Evolutionary conservation across 2,113 vertebrate genomes (phyloP).

Genomic region (Gnathonemus longibarbis): DNA sequence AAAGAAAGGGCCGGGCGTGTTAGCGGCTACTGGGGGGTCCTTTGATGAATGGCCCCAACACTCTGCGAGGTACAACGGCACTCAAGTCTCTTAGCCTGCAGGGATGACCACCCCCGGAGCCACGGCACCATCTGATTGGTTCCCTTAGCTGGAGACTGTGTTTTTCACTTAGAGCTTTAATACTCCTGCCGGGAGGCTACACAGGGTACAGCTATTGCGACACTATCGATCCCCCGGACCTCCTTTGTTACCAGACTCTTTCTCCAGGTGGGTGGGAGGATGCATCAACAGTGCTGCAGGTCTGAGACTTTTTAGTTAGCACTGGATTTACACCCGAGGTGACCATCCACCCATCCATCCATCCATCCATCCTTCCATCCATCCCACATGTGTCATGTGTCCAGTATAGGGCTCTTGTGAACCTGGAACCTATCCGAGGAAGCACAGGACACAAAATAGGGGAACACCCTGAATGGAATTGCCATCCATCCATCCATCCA

Average conservation of each 20-base stretch:
- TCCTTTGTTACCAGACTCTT: background rate
- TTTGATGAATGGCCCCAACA: background rate
- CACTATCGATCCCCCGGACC: background rate
- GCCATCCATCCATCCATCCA: background rate
- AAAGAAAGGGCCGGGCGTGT: too few species aligned
- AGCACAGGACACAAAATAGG: background rate
- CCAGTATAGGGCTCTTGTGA: background rate
- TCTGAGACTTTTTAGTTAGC: background rate
- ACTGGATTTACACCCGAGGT: background rate
- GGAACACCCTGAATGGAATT: background rate
- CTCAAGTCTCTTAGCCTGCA: background rate
- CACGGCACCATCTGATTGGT: background rate
- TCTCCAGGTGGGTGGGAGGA: background rate
- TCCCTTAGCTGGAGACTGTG: background rate
- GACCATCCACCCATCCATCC: background rate
- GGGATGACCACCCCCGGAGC: background rate
- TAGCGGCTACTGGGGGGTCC: background rate
- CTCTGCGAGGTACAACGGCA: background rate
- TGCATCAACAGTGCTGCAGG: background rate
- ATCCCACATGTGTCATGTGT: background rate
- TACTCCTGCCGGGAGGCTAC: background rate
- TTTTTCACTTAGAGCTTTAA: slow-evolving; percentile 4
- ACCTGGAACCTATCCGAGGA: background rate
- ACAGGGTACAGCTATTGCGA: background rate
- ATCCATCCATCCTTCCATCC: background rate